Evolutionary conservation across 2,888 invertebrate species (phyloP).

Genomic region (Aproaerema taeniolella): DNA sequence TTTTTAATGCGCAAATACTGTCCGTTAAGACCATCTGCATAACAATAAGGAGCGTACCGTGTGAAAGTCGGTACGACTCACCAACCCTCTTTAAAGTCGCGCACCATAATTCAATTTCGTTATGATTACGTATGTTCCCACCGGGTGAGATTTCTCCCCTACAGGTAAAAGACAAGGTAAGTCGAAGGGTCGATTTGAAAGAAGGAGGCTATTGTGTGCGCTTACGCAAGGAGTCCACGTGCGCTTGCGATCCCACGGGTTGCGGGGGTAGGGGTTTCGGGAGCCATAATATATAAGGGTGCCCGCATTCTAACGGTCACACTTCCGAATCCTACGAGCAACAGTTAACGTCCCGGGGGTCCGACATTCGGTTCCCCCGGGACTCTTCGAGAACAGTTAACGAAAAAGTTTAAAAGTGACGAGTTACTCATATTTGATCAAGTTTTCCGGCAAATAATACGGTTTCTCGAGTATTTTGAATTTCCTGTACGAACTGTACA

Average conservation of each 20-base stretch:
- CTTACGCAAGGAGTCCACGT: constrained; percentile 68
- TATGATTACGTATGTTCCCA: constrained; percentile 64
- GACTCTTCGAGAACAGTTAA: constrained; percentile 3
- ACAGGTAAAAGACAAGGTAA: constrained; percentile 63
- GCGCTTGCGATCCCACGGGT: constrained; percentile 64
- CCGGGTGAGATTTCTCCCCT: constrained; percentile 68
- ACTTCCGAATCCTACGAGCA: constrained; percentile 51
- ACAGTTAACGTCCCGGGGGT: constrained; percentile 55
- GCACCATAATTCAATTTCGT: constrained; percentile 63
- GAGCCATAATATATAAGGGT: constrained; percentile 52
- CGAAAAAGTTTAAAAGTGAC: constrained; percentile 42
- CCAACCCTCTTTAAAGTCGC: constrained; percentile 51
- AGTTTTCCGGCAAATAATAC: no score
- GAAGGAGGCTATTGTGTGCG: constrained; percentile 66
- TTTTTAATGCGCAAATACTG: constrained; percentile 25
- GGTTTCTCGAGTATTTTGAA: no score
- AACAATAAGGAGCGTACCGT: constrained; percentile 50
- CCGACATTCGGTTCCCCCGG: constrained; percentile 49
- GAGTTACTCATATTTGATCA: constrained; percentile 5
- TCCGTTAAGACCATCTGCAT: constrained; percentile 34
- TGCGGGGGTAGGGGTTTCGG: constrained; percentile 43
- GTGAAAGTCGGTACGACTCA: constrained; percentile 52
- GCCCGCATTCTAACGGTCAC: constrained; percentile 32
- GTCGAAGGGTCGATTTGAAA: constrained; percentile 66
- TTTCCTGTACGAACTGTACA: no score